Evolutionary conservation across 2,888 invertebrate genomes (phyloP), one percentile per base, ranked within the genome.

Genomic region (Drosophila hamatofila): DNA sequence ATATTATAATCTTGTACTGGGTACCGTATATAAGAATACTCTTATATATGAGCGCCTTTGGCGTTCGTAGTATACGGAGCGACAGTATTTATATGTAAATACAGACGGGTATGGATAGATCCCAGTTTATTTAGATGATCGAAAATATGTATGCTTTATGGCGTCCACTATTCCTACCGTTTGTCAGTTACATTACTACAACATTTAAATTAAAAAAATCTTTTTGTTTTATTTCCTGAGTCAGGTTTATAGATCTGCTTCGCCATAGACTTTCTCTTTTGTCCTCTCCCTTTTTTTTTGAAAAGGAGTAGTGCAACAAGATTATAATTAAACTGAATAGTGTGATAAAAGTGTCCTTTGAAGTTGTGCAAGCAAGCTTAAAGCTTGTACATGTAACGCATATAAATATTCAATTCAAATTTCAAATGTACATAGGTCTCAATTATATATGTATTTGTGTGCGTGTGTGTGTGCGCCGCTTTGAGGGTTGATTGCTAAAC

Each of bases 401-500:
- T 44, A 49, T 42, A 78, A 74, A 78, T 70, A 77, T 77, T 78
- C 60, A 78, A 78, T 74, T 77, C 61, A 62, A 74, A 78, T 77
- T 64, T 41, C 48, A 66, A 75, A 75, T 70, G 65, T 80, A 80
- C 76, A 76, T 76, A 78, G 66, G 69, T 73, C 66, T 64, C 65
- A 75, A 79, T 78, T 79, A 74, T 67, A 41, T 70, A 51, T 44
- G 58, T 56, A n/a, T 59, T 37, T 62, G 42, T 52, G 33, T 60
- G 60, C 42, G 56, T 58, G 56, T 59, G 64, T 63, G 63, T 41
- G 35, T 23, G 49, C 54, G 46, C 21, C 42, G 25, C 42, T 63
- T 59, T 65, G 71, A 78, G 78, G 78, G 78, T 78, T 76, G 78
- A 72, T 73, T 73, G 67, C 61, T 64, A 68, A 81, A 81, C 80